Conservation (phyloP, 2,797 vertebrate species). For the Buceros bicornis region DNA sequence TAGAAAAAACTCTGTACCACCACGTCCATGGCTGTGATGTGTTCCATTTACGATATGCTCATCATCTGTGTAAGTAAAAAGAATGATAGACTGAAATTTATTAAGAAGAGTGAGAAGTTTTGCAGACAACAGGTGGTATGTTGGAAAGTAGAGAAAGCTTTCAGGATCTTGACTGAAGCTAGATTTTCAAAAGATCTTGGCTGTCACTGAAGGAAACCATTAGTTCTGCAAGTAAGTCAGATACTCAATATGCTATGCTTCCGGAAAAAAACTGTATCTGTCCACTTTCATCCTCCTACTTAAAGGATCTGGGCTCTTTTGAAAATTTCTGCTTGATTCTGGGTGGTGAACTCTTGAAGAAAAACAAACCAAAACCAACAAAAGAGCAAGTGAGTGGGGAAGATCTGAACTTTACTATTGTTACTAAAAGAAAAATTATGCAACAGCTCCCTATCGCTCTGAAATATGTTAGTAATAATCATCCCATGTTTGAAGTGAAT, state of each 20-base stretch:
- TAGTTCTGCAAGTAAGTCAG: conserved; percentile 21
- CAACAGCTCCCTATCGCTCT: background rate
- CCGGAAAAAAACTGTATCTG: background rate
- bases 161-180: background rate
- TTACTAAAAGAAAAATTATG: background rate
- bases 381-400: background rate
- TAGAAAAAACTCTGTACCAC: conserved; percentile 96
- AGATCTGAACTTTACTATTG: conserved; percentile 3
- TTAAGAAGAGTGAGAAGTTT: background rate
- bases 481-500: conserved; percentile 33
- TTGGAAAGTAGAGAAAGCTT: conserved; percentile 15
- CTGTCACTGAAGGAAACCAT: conserved; percentile 13
- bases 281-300: background rate
- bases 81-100: background rate
- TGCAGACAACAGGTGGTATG: background rate
- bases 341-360: background rate
- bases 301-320: background rate
- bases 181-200: conserved; percentile 19
- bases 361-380: background rate
- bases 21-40: conserved; percentile 92
- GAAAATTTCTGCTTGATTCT: background rate
- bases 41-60: conserved; percentile 91
- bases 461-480: conserved; percentile 59
- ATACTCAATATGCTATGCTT: background rate
- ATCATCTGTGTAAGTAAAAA: conserved; percentile 89